phyloP scores from a whole-genome alignment of 2,797 vertebrate species.

The Helostoma temminkii region DNA sequence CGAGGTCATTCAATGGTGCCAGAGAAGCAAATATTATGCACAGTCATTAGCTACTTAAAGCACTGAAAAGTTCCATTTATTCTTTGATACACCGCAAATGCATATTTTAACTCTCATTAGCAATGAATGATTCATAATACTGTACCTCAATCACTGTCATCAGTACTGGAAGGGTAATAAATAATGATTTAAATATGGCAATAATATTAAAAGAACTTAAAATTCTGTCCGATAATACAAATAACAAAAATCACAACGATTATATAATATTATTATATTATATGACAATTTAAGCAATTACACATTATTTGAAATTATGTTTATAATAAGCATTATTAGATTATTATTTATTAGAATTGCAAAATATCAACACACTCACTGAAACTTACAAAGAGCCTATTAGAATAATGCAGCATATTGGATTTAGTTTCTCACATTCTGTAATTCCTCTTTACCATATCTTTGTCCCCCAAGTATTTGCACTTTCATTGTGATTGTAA shows the following conservation, averaged over 20 bases:
- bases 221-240: not conserved
- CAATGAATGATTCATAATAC: too few relatives aligned
- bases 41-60: constrained; percentile 3
- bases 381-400: too few relatives aligned
- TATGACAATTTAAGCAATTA: too few relatives aligned
- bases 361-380: too few relatives aligned
- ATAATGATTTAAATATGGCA: not conserved
- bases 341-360: not conserved
- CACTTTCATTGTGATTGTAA: too few relatives aligned
- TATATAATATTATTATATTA: too few relatives aligned
- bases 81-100: constrained; percentile 4
- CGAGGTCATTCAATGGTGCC: not conserved
- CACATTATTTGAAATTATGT: too few relatives aligned
- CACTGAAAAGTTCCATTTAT: constrained; percentile 1
- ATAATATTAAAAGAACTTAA: not conserved
- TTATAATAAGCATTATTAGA: too few relatives aligned
- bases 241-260: not conserved
- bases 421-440: too few relatives aligned
- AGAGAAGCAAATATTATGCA: not conserved
- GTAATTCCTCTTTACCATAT: too few relatives aligned
- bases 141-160: not conserved
- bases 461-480: too few relatives aligned
- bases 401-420: too few relatives aligned
- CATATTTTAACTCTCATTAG: constrained; percentile 6
- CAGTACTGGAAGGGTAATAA: not conserved